Evolutionary conservation across 2,888 invertebrate species (phyloP), one percentile per base, ranked within the genome.

Genomic region (Noctuana brunneofusca): DNA sequence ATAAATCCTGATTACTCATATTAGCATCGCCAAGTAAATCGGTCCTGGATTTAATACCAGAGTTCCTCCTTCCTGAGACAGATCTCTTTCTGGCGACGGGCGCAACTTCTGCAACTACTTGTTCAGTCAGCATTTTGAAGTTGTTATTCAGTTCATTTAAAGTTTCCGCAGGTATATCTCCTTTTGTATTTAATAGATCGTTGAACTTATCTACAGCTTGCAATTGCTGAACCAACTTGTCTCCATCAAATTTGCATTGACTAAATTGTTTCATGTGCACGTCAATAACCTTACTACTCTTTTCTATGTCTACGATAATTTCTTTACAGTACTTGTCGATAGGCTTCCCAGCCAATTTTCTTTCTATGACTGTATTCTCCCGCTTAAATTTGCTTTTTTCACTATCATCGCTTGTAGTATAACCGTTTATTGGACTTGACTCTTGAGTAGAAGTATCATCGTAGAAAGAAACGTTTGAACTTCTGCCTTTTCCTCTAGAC

Each of bases 201-300:
- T 92, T 92, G 11, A 93, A 80, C 71, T 87, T 87, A 69, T 93
- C 92, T 0, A 92, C 92, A 46, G 87, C 87, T 73, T 91, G 83
- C 49, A 93, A 73, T 52, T 92, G 89, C 58, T 92, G 82, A 0
- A 92, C 81, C 5, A 93, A 67, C 62, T 87, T 88, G 50, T 93
- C 89, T 14, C 89, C 92, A 27, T 92, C 92, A 16, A 83, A 79
- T 71, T 83, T 85, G 0, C 89, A 84, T 14, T 76, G 78, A 66
- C 85, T 87, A 56, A 92, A 89, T 53, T 89, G 86, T 65, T 88
- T 87, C 69, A 92, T 85, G 64, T 93, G 93, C 63, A 77, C 86
- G 58, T 93, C 92, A 32, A 93, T 92, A 0, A 89, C 81, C 79
- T 86, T 84, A 64, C 73, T 84, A 53, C 87, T 91, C 63, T 84